phyloP scores from a whole-genome alignment of 1,140 invertebrate species.

The Eriocheir sinensis region DNA sequence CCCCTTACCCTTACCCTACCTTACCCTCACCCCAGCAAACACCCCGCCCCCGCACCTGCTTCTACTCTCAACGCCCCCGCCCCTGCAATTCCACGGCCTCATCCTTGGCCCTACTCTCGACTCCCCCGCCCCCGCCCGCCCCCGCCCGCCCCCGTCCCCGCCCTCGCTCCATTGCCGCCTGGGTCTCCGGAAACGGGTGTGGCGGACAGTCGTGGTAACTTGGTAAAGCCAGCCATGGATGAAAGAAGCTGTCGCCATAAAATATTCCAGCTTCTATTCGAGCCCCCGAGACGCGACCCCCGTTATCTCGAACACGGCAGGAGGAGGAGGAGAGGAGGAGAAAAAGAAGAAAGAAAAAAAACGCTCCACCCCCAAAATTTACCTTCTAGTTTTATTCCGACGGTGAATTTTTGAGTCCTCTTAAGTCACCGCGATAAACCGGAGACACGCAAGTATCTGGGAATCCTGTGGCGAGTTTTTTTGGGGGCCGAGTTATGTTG shows the following conservation, averaged over 20 bases:
- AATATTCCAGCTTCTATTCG: slow-evolving; percentile 75
- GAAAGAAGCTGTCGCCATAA: slow-evolving; percentile 75
- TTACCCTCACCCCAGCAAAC: too few species aligned
- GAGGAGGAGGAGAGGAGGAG: too few species aligned
- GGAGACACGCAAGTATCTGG: background rate
- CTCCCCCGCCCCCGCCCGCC: background rate
- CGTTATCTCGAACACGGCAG: slow-evolving; percentile 67
- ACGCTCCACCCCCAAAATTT: slow-evolving; percentile 51
- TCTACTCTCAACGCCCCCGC: too few species aligned
- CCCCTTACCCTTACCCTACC: slow-evolving; percentile 52
- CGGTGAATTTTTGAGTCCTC: slow-evolving; percentile 32
- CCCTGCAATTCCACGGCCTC: too few species aligned
- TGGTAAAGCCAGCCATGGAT: slow-evolving; percentile 72
- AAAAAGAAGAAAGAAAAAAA: too few species aligned
- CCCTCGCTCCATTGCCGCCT: slow-evolving; percentile 64
- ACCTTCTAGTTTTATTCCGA: slow-evolving; percentile 23
- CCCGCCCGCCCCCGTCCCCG: background rate
- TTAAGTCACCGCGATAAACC: slow-evolving; percentile 33
- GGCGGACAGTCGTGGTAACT: slow-evolving; percentile 74
- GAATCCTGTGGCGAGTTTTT: background rate
- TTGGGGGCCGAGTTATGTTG: slow-evolving; percentile 25
- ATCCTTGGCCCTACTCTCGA: background rate
- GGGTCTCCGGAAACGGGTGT: slow-evolving; percentile 69
- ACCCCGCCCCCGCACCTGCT: too few species aligned
- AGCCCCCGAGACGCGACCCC: slow-evolving; percentile 66